Conservation (phyloP, 2,888 invertebrate species). For the Ormyrus thymus region DNA sequence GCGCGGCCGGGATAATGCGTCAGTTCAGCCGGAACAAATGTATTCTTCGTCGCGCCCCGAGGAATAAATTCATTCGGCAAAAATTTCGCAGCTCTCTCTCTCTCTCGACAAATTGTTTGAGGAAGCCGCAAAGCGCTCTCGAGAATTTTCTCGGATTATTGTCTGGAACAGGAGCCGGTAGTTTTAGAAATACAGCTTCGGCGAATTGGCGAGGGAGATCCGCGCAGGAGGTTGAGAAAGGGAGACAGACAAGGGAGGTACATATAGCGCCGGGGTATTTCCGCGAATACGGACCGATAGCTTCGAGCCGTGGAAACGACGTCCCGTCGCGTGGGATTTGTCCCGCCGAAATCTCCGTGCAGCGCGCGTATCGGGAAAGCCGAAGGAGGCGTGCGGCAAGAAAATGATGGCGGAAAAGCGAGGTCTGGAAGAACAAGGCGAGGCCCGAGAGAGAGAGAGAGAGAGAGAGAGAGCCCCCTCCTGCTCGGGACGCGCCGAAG, state of each 20-base stretch:
- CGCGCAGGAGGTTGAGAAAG: not conserved
- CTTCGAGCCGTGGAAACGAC: slow-evolving; percentile 62
- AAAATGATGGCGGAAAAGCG: slow-evolving; percentile 17
- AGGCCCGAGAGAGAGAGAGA: not conserved
- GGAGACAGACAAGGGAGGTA: not conserved
- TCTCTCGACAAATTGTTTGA: too few species aligned
- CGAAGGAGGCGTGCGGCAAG: slow-evolving; percentile 16
- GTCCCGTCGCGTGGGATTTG: slow-evolving; percentile 62
- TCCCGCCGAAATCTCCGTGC: slow-evolving; percentile 52
- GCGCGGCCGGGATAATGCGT: slow-evolving; percentile 3
- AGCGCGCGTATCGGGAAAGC: not conserved
- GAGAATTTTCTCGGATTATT: too few species aligned
- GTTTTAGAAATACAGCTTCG: too few species aligned
- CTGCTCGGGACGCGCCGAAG: slow-evolving; percentile 5
- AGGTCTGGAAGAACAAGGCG: not conserved
- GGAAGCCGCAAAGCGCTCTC: too few species aligned
- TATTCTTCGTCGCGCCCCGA: not conserved
- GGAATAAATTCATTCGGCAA: not conserved
- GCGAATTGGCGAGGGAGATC: not conserved
- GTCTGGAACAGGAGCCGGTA: too few species aligned
- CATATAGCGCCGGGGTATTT: not conserved
- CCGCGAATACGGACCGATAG: slow-evolving; percentile 60
- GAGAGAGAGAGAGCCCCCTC: not conserved
- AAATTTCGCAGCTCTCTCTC: too few species aligned
- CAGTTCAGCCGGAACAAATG: not conserved